Evolutionary conservation across 2,888 invertebrate genomes (phyloP), one percentile per base, ranked within the genome.

Genomic region (Alsophila aescularia): DNA sequence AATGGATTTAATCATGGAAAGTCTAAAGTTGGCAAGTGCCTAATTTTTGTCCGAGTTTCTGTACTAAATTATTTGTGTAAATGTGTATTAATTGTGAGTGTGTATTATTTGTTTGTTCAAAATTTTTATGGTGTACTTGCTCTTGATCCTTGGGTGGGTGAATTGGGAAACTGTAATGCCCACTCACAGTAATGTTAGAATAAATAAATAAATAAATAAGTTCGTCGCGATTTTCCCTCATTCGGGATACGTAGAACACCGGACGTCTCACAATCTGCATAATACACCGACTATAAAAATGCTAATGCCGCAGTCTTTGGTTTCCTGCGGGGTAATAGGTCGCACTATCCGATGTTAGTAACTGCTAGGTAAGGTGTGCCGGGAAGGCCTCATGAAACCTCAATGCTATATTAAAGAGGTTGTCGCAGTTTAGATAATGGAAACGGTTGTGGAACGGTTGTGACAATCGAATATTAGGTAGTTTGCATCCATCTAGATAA

Each of bases 231-330:
- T n/a, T 48, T 70, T 62, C 67, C 62, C 0, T 4, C 50, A 55
- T 62, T 54, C 53, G 35, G 42, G 10, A 56, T 59, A 72, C 62
- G 49, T 32, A 39, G 51, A 62, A 14, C 12, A 53, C 52, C 31
- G 31, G 68, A 72, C 75, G 73, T 78, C 77, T 77, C 79, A 76
- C 82, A 83, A 89, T 90, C 86, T 89, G 81, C 89, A 89, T 90
- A 87, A 87, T 85, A 83, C 81, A 72, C 76, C 81, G 84, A 85
- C 84, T 86, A 89, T 88, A 88, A 89, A 88, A 88, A 88, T 89
- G 88, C 83, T 85, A 89, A 88, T 87, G 75, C 77, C 64, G 75
- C 70, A 71, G 73, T 69, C 70, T 79, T 73, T 75, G 74, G 73
- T 78, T 72, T 70, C 69, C 70, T 67, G 60, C 66, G 54, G 64